Conservation (phyloP, 2,888 invertebrate species). For the Thumatha senex region DNA sequence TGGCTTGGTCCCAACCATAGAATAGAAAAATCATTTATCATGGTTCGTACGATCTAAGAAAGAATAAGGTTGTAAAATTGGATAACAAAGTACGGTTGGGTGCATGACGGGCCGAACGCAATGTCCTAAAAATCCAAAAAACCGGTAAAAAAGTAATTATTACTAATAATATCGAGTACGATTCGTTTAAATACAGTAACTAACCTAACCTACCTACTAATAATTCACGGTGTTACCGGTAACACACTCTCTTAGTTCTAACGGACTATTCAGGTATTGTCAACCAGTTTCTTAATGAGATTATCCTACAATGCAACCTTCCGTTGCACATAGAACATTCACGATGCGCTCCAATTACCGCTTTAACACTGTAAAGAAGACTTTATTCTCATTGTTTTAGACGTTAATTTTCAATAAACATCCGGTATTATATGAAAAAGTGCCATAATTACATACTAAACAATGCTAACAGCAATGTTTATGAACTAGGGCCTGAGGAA, state of each 20-base stretch:
- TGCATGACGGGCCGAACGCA: too few species aligned
- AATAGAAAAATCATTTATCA: too few species aligned
- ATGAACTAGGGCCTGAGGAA: constrained; percentile 53
- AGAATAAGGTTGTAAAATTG: too few species aligned
- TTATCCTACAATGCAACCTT: constrained; percentile 49
- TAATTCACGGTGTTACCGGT: constrained; percentile 5
- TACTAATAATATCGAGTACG: too few species aligned
- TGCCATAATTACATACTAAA: constrained; percentile 46
- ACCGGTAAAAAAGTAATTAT: too few species aligned
- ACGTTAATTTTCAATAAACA: constrained; percentile 19
- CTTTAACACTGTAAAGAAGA: constrained; percentile 22
- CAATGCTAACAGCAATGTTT: constrained; percentile 47
- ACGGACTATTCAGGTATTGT: constrained; percentile 25
- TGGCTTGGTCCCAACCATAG: too few species aligned
- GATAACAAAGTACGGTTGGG: too few species aligned
- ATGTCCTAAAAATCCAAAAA: too few species aligned
- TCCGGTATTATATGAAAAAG: constrained; percentile 35
- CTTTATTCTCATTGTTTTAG: constrained; percentile 22
- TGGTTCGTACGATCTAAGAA: too few species aligned
- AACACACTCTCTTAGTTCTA: constrained; percentile 13
- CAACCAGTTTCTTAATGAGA: constrained; percentile 34
- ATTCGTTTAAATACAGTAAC: not conserved
- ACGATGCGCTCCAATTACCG: constrained; percentile 52
- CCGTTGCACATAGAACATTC: constrained; percentile 50
- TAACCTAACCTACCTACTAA: not conserved